Conservation (phyloP, 1,140 invertebrate genomes). For the Parapsyche elsis region DNA sequence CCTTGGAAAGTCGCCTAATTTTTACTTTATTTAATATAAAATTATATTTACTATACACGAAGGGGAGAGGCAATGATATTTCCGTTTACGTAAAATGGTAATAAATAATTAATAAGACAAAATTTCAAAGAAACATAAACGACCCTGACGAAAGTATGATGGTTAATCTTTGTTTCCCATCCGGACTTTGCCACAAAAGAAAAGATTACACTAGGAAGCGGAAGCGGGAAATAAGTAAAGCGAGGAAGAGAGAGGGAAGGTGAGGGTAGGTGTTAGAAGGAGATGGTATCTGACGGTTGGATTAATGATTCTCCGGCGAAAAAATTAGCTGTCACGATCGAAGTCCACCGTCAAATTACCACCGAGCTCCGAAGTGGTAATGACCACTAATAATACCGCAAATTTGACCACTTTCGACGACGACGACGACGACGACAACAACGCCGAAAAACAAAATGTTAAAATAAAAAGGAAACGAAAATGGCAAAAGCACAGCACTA, state of each 20-base stretch:
- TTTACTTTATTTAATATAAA: too few species aligned
- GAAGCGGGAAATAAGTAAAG: not conserved
- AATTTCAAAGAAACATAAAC: too few species aligned
- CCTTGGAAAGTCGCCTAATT: too few species aligned
- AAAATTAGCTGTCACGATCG: conserved; percentile 46
- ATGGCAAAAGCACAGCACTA: not conserved
- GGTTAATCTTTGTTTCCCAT: too few species aligned
- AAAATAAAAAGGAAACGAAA: not conserved
- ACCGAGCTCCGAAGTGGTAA: conserved; percentile 32
- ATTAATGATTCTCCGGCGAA: conserved; percentile 37
- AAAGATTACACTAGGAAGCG: not conserved
- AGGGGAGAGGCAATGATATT: too few species aligned
- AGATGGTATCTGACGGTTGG: conserved; percentile 38
- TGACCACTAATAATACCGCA: conserved; percentile 38
- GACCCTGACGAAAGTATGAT: too few species aligned
- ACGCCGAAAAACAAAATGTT: not conserved
- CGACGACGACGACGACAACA: not conserved
- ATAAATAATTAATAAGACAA: too few species aligned
- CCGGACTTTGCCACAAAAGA: not conserved
- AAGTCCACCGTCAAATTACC: conserved; percentile 44
- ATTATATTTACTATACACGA: too few species aligned
- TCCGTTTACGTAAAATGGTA: too few species aligned
- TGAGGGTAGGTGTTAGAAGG: not conserved
- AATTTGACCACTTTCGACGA: conserved; percentile 9
- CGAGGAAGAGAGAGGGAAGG: not conserved